phyloP scores from a whole-genome alignment of 2,113 vertebrate species.

The Parotia lawesii region DNA sequence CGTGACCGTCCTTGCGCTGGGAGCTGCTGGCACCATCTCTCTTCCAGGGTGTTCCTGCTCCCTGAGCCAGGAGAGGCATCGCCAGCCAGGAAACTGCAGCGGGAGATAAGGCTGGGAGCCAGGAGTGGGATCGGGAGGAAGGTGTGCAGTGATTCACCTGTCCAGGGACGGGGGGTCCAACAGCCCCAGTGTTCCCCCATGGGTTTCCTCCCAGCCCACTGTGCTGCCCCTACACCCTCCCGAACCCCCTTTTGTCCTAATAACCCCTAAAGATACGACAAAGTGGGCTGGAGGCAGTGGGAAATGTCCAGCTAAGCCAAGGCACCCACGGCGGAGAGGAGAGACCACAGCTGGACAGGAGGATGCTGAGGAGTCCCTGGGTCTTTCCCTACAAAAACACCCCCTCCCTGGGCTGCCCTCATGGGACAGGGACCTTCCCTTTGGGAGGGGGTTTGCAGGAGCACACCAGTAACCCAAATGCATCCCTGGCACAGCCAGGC shows the following conservation, averaged over 20 bases:
- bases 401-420: not conserved
- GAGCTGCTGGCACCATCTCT: not conserved
- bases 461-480: not conserved
- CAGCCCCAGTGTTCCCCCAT: no score
- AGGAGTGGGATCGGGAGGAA: fast-evolving
- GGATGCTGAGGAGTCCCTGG: not conserved
- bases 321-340: not conserved
- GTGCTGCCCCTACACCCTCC: not conserved
- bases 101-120: not conserved
- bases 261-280: not conserved
- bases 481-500: not conserved
- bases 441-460: not conserved
- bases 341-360: not conserved
- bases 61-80: not conserved
- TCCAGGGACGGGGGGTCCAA: not conserved
- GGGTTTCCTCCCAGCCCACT: not conserved
- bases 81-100: not conserved
- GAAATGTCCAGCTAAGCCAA: not conserved
- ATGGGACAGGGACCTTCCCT: not conserved
- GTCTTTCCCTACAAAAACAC: not conserved
- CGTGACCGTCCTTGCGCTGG: fast-evolving
- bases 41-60: not conserved
- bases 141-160: not conserved
- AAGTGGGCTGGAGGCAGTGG: not conserved
- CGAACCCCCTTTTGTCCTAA: fast-evolving